These are phyloP conservation scores for Panonychus citri DNA, from an alignment of 1,140 invertebrate species.

Conservation along the genomic window DNA sequence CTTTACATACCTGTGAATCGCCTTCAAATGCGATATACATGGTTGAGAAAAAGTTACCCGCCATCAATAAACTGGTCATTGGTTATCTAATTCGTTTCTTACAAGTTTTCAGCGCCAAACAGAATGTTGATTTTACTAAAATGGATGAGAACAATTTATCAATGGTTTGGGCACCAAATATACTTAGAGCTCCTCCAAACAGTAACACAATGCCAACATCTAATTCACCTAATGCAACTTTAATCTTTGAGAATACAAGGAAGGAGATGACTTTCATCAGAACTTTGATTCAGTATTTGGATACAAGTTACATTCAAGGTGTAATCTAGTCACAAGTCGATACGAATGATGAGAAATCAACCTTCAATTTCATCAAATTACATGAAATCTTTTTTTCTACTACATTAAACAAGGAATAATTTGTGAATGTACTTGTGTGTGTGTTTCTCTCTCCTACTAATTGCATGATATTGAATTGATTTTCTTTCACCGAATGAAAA, in stretches of 20 bases:
- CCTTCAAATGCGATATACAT: slow-evolving; percentile 42
- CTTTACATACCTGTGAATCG: slow-evolving; percentile 42
- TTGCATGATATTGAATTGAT: no score
- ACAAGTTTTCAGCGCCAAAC: slow-evolving; percentile 28
- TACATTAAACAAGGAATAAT: no score
- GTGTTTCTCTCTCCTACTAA: no score
- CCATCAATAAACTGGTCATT: slow-evolving; percentile 47
- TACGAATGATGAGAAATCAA: no score
- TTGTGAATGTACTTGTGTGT: no score
- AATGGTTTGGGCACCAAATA: slow-evolving; percentile 97
- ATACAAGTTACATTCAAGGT: slow-evolving; percentile 32
- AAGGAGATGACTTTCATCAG: slow-evolving; percentile 95
- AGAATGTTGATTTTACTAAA: background rate
- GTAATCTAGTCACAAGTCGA: background rate
- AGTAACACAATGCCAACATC: background rate
- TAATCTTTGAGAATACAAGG: slow-evolving; percentile 64
- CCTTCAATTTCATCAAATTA: no score
- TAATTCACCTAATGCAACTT: slow-evolving; percentile 43
- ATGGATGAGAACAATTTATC: slow-evolving; percentile 77
- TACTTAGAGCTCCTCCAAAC: slow-evolving; percentile 38
- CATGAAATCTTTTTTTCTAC: no score
- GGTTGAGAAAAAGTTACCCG: slow-evolving; percentile 38
- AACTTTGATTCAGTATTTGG: slow-evolving; percentile 72
- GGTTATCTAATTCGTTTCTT: slow-evolving; percentile 81
- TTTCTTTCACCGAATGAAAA: no score